Evolutionary conservation across 2,113 vertebrate species (phyloP).

Genomic region (Paramormyrops kingsleyae): DNA sequence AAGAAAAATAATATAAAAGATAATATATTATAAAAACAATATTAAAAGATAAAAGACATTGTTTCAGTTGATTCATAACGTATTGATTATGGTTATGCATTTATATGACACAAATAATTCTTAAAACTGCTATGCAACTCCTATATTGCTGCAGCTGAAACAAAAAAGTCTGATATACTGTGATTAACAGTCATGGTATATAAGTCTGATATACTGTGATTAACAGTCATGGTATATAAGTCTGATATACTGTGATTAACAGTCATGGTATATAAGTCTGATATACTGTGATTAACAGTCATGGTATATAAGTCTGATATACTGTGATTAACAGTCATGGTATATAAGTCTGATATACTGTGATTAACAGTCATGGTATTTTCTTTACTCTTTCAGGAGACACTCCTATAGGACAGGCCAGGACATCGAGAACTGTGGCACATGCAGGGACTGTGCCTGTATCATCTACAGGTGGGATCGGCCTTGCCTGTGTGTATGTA

Average conservation of each 20-base stretch:
- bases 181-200: too few relatives aligned
- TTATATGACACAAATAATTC: neutral
- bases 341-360: neutral
- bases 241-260: neutral
- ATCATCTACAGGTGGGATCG: conserved; percentile 77
- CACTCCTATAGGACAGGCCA: conserved; percentile 75
- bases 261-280: conserved; percentile 40
- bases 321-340: conserved; percentile 39
- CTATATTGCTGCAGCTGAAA: neutral
- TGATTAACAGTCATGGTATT: conserved; percentile 40
- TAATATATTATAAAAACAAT: neutral
- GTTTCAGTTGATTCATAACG: neutral
- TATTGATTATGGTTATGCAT: neutral
- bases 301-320: conserved; percentile 30
- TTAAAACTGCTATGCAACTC: neutral
- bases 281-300: conserved; percentile 27
- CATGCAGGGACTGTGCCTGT: conserved; percentile 80
- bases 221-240: conserved; percentile 41
- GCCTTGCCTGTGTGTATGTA: neutral
- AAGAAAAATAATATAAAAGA: neutral
- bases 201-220: neutral
- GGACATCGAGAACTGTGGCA: conserved; percentile 80
- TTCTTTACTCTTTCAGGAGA: conserved; percentile 54
- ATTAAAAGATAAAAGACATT: neutral
- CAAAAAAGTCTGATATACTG: neutral